phyloP scores from a whole-genome alignment of 2,888 invertebrate species.

The Drymonia ruficornis region DNA sequence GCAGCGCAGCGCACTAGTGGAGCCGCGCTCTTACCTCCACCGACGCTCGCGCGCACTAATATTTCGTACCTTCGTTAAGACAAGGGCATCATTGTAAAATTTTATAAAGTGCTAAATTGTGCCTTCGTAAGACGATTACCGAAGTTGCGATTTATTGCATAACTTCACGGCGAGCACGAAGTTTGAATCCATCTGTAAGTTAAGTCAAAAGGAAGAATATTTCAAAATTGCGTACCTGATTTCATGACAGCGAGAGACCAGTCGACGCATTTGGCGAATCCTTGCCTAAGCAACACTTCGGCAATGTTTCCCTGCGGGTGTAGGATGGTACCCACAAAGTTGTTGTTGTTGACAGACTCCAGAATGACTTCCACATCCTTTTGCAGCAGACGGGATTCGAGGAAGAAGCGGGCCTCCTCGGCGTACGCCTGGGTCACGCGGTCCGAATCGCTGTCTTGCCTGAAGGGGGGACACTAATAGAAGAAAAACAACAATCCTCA shows the following conservation, averaged over 20 bases:
- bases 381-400: slow-evolving; percentile 96
- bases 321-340: slow-evolving; percentile 96
- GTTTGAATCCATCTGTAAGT: too few relatives aligned
- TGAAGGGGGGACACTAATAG: slow-evolving; percentile 90
- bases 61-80: too few relatives aligned
- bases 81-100: too few relatives aligned
- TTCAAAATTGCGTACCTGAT: slow-evolving; percentile 53
- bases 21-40: too few relatives aligned
- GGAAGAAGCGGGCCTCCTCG: slow-evolving; percentile 97
- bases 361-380: slow-evolving; percentile 95
- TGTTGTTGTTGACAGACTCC: slow-evolving; percentile 96
- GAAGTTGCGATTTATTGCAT: too few relatives aligned
- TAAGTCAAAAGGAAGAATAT: neutral
- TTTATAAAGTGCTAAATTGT: too few relatives aligned
- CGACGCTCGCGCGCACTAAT: too few relatives aligned
- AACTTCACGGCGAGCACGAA: too few relatives aligned
- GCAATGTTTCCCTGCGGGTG: slow-evolving; percentile 98
- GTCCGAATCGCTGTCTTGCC: slow-evolving; percentile 89
- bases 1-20: too few relatives aligned
- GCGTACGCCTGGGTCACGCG: slow-evolving; percentile 77
- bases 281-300: slow-evolving; percentile 94
- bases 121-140: too few relatives aligned
- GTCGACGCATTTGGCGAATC: slow-evolving; percentile 93
- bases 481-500: neutral
- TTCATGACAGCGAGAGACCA: slow-evolving; percentile 80